Conservation (phyloP, 2,113 vertebrate species). For the Mobula hypostoma region DNA sequence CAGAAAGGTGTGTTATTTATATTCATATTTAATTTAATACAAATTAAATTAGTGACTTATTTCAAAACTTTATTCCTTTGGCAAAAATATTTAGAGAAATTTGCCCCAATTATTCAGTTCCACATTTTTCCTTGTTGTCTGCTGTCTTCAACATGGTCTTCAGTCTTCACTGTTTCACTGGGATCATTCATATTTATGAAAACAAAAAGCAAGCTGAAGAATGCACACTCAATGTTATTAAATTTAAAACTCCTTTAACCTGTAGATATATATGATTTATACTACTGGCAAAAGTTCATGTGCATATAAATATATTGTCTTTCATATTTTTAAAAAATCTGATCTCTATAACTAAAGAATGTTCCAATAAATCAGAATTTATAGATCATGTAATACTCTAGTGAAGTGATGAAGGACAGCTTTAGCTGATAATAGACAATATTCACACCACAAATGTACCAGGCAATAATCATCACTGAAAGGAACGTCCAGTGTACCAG, state of each 20-base stretch:
- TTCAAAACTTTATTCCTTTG: background rate
- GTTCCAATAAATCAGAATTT: background rate
- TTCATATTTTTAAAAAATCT: too few relatives aligned
- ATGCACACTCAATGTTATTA: background rate
- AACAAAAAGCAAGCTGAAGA: background rate
- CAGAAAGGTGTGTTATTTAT: too few relatives aligned
- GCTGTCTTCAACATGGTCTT: background rate
- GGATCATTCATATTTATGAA: background rate
- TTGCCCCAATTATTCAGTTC: background rate
- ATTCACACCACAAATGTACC: background rate
- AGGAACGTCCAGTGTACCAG: background rate
- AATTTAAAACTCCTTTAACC: background rate
- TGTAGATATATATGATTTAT: background rate
- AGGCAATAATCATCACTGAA: background rate
- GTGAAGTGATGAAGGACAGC: background rate
- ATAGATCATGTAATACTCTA: background rate
- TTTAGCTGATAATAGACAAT: background rate
- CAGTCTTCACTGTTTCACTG: background rate
- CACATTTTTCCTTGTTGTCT: background rate
- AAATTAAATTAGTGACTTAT: background rate
- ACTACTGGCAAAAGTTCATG: too few relatives aligned
- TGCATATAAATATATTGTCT: too few relatives aligned
- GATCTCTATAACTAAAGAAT: background rate
- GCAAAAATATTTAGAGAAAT: background rate
- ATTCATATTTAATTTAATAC: too few relatives aligned